Evolutionary conservation across 2,888 invertebrate species (phyloP), one percentile per base, ranked within the genome.

Genomic region (Brachypalpus laphriformis): DNA sequence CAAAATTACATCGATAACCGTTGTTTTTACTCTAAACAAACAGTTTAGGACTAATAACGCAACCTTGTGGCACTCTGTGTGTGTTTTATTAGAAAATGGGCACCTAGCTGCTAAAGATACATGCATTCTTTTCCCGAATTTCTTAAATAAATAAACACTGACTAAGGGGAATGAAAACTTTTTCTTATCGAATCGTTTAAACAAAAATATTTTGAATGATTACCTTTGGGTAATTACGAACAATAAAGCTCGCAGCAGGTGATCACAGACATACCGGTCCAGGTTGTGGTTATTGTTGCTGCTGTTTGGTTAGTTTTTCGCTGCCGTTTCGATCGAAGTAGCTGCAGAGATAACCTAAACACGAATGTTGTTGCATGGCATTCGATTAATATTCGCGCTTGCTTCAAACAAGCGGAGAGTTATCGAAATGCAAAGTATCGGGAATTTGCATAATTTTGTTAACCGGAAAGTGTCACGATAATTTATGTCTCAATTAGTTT

Each of bases 241-340:
- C 68, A 83, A 80, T 80, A 80, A 83, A 83, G 80, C 11, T 74
- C 80, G 2, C 80, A 80, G 83, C 83, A 75, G 80, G 83, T 75
- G 83, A 80, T 74, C 80, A 7, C 51, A 7, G 45, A 51, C 71
- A 57, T 61, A 70, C 42, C 40, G 45, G 25, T 40, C 45, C 31
- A 9, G 11, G 42, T n/a, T 66, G 16, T 11, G 57, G 49, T 65
- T 57, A 57, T 70, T 57, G 20, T 65, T 68, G 54, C 45, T 59
- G 18, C 22, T 37, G 54, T 28, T 16, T 14, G 25, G 40, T 45
- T 22, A 18, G 9, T 9, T 11, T 6, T 18, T 51, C 42, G 56
- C 18, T 76, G 59, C 31, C 34, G 51, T 28, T 45, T 45, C 47
- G 63, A 14, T 63, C 20, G 16, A 28, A 56, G 61, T 68, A 47